Base-by-base conservation (phyloP, 64 coral and sea anemone species). In the Dendrophyllia cribrosa region DNA sequence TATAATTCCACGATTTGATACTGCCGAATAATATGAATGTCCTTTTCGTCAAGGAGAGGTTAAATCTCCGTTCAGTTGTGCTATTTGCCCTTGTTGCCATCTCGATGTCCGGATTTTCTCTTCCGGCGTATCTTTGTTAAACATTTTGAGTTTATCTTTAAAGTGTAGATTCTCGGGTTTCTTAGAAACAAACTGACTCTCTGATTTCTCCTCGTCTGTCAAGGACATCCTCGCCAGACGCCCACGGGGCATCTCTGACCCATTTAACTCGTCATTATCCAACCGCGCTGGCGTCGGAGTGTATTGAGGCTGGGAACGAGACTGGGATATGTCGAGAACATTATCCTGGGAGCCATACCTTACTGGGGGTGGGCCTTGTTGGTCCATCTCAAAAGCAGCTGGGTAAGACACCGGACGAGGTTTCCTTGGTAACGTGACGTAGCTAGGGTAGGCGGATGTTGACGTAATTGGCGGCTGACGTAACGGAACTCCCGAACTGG, bases 91-190 rank as follows among this genome's bases (percentile, higher is more conserved):
- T 72, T 89, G 76, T 20, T 97, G 81, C 95, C 95, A 97, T 77
- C 77, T 76, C 3, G 95, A 97, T 15, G 88, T 64, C 17, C 87
- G 89, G 59, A 87, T 5, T 72, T 72, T 94, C 4, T 90, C 82
- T 62, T 91, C 70, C 46, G 95, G 95, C 15, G 92, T 94, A 5
- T 94, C 95, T 68, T 93, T 51, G 87, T 94, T 97, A 25, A 97
- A 97, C 34, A 97, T 64, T 89, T 97, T 97, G 59, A 94, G 91
- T 88, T 97, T 97, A 20, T 97, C 91, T 59, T 25, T 97, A 24
- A 97, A 97, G 62, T 89, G 89, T 23, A 97, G 49, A 58, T 82
- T 91, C 59, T 94, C 95, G 1, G 92, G 95, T 94, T 97, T 97
- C 17, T 87, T 93, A 69, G 92, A 83, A 77, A 93, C 85, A 34